Percentiles rank a stretch among this genome's conserved stretches.
Conservation (phyloP, 2,888 invertebrate species). For the Siphlonurus alternatus region DNA sequence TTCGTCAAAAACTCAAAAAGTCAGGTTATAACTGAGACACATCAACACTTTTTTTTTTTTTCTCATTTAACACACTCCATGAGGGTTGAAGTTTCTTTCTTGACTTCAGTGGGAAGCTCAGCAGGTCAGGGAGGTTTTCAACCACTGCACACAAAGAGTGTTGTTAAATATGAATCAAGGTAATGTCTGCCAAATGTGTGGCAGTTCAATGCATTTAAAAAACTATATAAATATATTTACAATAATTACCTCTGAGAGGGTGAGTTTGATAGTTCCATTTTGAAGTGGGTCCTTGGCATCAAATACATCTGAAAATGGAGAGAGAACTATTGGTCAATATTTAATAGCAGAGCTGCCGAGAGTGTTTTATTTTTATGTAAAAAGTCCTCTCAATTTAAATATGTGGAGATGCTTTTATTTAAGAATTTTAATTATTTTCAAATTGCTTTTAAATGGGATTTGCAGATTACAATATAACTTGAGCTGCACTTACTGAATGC, state of each 20-base stretch:
- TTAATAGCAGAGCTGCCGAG: no score
- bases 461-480: no score
- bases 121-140: slow-evolving; percentile 53
- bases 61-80: not conserved
- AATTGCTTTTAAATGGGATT: no score
- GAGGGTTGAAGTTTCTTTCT: no score
- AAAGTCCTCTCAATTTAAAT: no score
- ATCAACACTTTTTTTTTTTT: not conserved
- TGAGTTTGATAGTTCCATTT: slow-evolving; percentile 65
- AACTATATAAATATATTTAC: not conserved
- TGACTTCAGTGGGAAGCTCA: slow-evolving; percentile 28
- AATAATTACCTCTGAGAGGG: slow-evolving; percentile 53
- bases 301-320: slow-evolving; percentile 39
- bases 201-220: not conserved
- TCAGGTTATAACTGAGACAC: no score
- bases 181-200: no score
- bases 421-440: no score
- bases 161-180: not conserved
- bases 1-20: no score
- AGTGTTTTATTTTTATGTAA: no score
- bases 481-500: slow-evolving; percentile 79
- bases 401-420: no score
- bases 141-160: slow-evolving; percentile 44
- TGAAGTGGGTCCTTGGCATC: slow-evolving; percentile 64
- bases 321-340: no score